Evolutionary conservation across 1,140 invertebrate genomes (phyloP).

Genomic region (Drosophila trapezifrons): DNA sequence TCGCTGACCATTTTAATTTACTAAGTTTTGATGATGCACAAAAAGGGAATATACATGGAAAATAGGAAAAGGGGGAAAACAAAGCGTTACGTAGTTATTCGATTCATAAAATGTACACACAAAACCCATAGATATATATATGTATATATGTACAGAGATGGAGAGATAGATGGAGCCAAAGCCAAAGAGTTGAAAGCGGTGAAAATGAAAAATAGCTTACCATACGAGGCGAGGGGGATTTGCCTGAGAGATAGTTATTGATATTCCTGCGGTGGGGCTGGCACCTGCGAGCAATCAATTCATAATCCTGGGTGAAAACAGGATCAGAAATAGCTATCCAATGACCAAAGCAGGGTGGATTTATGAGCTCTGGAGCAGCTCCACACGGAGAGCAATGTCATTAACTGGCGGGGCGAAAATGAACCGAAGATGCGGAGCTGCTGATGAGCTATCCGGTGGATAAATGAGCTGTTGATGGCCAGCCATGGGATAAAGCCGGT

Average conservation of each 20-base stretch:
- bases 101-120: conserved; percentile 44
- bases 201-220: conserved; percentile 71
- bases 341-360: conserved; percentile 43
- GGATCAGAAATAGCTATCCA: conserved; percentile 34
- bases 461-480: conserved; percentile 48
- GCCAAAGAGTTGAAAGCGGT: conserved; percentile 37
- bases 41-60: conserved; percentile 16
- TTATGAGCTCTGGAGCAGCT: conserved; percentile 60
- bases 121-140: conserved; percentile 1
- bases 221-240: conserved; percentile 39
- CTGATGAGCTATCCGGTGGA: conserved; percentile 8
- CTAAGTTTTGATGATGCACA: conserved; percentile 71
- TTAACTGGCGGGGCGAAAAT: conserved; percentile 61
- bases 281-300: conserved; percentile 73
- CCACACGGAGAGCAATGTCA: conserved; percentile 50
- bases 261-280: conserved; percentile 49
- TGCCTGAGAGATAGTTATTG: conserved; percentile 69
- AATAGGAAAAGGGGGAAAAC: conserved; percentile 14
- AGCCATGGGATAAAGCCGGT: conserved; percentile 34
- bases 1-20: conserved; percentile 77
- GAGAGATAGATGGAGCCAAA: conserved; percentile 12
- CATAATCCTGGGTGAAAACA: conserved; percentile 56
- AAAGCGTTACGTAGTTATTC: conserved; percentile 18
- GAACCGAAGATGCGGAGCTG: conserved; percentile 28
- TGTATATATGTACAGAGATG: background rate